Percentiles rank a stretch among this genome's conserved stretches.
phyloP scores from a whole-genome alignment of 2,113 vertebrate genomes.

The Anoplopoma fimbria region DNA sequence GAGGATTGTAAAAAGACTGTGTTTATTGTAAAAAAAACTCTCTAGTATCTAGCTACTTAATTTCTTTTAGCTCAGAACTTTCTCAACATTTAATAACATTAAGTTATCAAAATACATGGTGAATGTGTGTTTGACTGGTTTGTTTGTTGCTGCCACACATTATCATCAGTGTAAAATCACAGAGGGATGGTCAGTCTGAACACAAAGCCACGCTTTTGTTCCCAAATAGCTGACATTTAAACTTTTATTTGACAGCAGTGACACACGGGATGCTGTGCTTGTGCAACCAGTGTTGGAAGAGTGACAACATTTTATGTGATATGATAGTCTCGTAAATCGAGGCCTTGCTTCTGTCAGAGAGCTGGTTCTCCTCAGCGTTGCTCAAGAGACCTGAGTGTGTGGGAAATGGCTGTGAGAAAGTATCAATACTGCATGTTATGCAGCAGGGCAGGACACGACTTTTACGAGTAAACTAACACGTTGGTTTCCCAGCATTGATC shows the following conservation, averaged over 20 bases:
- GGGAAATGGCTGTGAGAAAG: slow-evolving; percentile 81
- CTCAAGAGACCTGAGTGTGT: slow-evolving; percentile 63
- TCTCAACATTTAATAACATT: background rate
- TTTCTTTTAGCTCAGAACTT: background rate
- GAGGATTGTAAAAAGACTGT: too few species aligned
- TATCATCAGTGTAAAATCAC: background rate
- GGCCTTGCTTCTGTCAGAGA: slow-evolving; percentile 55
- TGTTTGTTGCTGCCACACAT: background rate
- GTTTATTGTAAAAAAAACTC: too few species aligned
- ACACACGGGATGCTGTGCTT: slow-evolving; percentile 34
- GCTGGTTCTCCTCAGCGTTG: slow-evolving; percentile 40
- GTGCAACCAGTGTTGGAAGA: slow-evolving; percentile 52
- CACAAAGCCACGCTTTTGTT: background rate
- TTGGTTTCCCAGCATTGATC: slow-evolving; percentile 54
- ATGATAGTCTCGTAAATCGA: slow-evolving; percentile 69
- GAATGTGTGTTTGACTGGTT: background rate
- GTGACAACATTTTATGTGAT: slow-evolving; percentile 62
- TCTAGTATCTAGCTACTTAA: too few species aligned
- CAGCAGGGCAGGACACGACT: slow-evolving; percentile 63
- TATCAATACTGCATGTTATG: slow-evolving; percentile 44
- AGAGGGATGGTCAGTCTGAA: background rate
- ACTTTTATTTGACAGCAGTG: slow-evolving; percentile 38
- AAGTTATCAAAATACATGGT: background rate
- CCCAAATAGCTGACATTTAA: slow-evolving; percentile 5
- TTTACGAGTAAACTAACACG: slow-evolving; percentile 61